A percentile compares a stretch with the other conserved stretches of the same genome.
phyloP scores from a whole-genome alignment of 2,888 invertebrate genomes.

The Mythimna ferrago region DNA sequence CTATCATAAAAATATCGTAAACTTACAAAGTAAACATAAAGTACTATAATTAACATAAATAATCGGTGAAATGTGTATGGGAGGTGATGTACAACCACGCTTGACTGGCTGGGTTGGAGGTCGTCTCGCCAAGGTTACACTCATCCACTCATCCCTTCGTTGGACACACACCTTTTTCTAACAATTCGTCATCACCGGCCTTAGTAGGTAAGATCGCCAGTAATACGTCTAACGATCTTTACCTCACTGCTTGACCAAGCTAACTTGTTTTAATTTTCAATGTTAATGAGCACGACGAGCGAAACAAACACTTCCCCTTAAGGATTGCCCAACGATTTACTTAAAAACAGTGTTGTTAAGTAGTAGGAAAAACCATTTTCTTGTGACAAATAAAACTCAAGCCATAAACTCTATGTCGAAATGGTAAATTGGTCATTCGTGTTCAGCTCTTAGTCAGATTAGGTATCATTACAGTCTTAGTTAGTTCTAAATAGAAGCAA shows the following conservation, averaged over 20 bases:
- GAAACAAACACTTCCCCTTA: constrained; percentile 32
- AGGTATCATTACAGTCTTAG: constrained; percentile 19
- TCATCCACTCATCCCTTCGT: constrained; percentile 60
- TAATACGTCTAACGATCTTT: constrained; percentile 7
- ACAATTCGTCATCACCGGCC: constrained; percentile 34
- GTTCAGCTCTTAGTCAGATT: constrained; percentile 20
- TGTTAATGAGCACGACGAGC: constrained; percentile 18
- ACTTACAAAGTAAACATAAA: constrained; percentile 9
- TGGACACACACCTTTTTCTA: constrained; percentile 44
- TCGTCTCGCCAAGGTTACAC: constrained; percentile 73
- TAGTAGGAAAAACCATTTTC: constrained; percentile 51
- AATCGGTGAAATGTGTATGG: constrained; percentile 79
- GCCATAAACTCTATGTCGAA: constrained; percentile 35
- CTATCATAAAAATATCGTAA: background rate
- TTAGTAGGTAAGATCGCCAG: constrained; percentile 5
- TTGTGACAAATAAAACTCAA: constrained; percentile 42
- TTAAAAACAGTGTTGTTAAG: constrained; percentile 30
- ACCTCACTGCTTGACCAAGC: constrained; percentile 12
- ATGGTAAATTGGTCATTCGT: constrained; percentile 36
- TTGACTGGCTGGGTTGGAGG: constrained; percentile 76
- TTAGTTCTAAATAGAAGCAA: constrained; percentile 10
- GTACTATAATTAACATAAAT: constrained; percentile 12
- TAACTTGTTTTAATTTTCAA: constrained; percentile 30
- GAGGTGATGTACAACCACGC: constrained; percentile 77
- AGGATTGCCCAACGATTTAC: constrained; percentile 55